These are phyloP conservation scores for Mesorhabditis belari DNA, from an alignment of 2,888 invertebrate genomes.

Conservation along the genomic window DNA sequence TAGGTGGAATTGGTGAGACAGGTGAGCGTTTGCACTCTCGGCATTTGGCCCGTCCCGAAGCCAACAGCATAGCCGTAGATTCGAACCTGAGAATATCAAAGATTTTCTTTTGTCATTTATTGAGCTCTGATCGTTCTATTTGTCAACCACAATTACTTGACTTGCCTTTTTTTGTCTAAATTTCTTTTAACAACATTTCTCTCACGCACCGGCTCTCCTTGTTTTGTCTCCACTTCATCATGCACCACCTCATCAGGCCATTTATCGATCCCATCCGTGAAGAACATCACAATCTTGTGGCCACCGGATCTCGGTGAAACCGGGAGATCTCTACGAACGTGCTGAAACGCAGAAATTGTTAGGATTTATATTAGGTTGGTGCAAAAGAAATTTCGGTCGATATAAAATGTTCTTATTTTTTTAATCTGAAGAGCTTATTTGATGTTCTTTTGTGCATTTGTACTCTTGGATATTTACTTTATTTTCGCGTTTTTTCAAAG, in stretches of 20 bases:
- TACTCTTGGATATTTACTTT: too few relatives aligned
- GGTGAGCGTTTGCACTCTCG: conserved; percentile 35
- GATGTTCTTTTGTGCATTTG: too few relatives aligned
- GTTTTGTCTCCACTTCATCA: conserved; percentile 37
- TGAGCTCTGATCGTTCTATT: too few relatives aligned
- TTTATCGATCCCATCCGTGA: conserved; percentile 62
- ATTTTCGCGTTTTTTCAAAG: too few relatives aligned
- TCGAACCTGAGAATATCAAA: conserved; percentile 36
- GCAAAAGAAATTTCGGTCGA: too few relatives aligned
- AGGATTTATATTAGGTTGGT: background rate
- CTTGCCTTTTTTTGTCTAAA: background rate
- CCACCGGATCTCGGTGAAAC: conserved; percentile 54
- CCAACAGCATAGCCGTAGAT: conserved; percentile 49
- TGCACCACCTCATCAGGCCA: conserved; percentile 57
- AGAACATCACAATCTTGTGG: conserved; percentile 59
- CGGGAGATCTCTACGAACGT: conserved; percentile 8
- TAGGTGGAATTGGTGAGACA: conserved; percentile 30
- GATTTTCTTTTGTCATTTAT: too few relatives aligned
- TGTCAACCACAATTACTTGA: too few relatives aligned
- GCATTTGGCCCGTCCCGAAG: conserved; percentile 38
- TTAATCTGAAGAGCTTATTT: too few relatives aligned
- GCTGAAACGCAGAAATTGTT: conserved; percentile 8
- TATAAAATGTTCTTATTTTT: too few relatives aligned
- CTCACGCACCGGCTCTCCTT: conserved; percentile 18
- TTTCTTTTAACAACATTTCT: too few relatives aligned